A percentile compares a stretch with the other conserved stretches of the same genome.
Evolutionary conservation across 2,888 invertebrate species (phyloP).

Genomic region (Ephialtes manifestator): DNA sequence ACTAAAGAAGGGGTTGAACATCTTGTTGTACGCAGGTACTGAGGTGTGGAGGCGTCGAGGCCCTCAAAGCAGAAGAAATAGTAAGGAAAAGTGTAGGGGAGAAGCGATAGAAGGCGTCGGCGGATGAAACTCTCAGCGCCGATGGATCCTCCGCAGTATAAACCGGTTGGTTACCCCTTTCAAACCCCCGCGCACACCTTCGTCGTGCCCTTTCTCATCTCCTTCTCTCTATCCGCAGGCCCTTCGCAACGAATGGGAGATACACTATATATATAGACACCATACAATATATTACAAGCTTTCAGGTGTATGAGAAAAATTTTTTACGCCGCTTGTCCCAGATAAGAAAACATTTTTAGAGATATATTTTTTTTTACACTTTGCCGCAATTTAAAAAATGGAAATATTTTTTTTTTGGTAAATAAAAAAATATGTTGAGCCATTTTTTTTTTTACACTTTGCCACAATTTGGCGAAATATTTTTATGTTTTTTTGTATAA

Average conservation of each 20-base stretch:
- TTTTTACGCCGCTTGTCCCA: too few relatives aligned
- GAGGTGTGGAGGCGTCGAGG: conserved; percentile 73
- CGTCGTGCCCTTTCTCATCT: conserved; percentile 46
- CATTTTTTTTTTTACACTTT: too few relatives aligned
- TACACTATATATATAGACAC: not conserved
- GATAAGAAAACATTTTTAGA: too few relatives aligned
- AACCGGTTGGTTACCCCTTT: conserved; percentile 74
- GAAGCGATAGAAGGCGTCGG: conserved; percentile 71
- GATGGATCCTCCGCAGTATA: conserved; percentile 67
- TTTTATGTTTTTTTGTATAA: too few relatives aligned
- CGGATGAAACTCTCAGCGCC: conserved; percentile 59
- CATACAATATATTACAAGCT: not conserved
- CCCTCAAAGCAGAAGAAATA: conserved; percentile 67
- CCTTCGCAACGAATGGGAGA: too few relatives aligned
- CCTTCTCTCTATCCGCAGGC: conserved; percentile 60
- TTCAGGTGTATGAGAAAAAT: not conserved
- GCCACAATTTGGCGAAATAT: too few relatives aligned
- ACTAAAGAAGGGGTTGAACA: conserved; percentile 25
- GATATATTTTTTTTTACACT: too few relatives aligned
- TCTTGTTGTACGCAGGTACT: conserved; percentile 18
- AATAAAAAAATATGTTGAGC: too few relatives aligned
- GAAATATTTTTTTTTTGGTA: too few relatives aligned
- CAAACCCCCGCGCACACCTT: conserved; percentile 49
- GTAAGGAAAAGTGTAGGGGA: conserved; percentile 62
- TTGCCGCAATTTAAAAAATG: too few relatives aligned